Evolutionary conservation across 2,113 vertebrate genomes (phyloP).

Genomic region (Aegithalos caudatus): DNA sequence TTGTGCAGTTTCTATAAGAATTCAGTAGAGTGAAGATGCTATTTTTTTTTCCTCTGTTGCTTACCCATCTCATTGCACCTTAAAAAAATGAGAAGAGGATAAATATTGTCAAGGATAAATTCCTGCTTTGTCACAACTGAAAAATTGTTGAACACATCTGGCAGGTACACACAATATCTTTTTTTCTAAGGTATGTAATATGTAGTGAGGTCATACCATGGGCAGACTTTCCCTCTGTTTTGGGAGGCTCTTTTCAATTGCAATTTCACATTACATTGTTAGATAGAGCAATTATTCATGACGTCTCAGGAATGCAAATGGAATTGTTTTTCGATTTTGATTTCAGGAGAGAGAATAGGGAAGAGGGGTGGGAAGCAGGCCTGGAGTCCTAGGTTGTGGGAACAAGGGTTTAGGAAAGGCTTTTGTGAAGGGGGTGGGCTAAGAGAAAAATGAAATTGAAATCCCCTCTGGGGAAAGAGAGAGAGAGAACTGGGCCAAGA

Average conservation of each 20-base stretch:
- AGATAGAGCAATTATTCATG: background rate
- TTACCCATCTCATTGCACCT: background rate
- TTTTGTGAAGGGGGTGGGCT: background rate
- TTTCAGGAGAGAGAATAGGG: background rate
- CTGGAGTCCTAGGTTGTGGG: background rate
- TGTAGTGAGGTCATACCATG: background rate
- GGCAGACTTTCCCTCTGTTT: background rate
- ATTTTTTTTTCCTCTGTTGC: background rate
- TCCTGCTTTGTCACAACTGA: background rate
- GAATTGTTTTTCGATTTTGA: background rate
- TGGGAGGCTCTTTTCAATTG: background rate
- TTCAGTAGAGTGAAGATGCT: background rate
- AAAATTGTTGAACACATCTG: background rate
- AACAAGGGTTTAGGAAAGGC: background rate
- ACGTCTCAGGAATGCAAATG: background rate
- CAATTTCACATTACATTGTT: background rate
- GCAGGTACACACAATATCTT: background rate
- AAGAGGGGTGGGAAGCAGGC: background rate
- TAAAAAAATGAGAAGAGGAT: background rate
- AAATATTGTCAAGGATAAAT: background rate
- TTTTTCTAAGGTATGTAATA: background rate
- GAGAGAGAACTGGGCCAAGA: background rate
- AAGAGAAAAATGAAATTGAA: background rate
- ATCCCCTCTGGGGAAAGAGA: background rate
- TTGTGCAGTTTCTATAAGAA: background rate